Conservation (phyloP, 2,888 invertebrate species). For the Dicranocentrus wangi region DNA sequence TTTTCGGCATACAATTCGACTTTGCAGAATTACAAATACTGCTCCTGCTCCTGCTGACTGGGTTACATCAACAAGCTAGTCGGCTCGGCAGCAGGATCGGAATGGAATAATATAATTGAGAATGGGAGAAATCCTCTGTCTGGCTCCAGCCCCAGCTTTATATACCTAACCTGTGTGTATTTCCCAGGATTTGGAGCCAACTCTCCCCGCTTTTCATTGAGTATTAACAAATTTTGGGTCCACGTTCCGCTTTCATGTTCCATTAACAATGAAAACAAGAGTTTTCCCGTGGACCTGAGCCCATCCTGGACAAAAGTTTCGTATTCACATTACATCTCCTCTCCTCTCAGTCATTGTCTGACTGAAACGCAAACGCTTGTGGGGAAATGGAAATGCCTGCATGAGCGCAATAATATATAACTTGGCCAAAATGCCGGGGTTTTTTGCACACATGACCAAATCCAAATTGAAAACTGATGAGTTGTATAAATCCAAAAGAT, state of each 20-base stretch:
- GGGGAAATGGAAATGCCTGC: too few relatives aligned
- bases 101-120: too few relatives aligned
- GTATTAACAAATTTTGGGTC: conserved; percentile 18
- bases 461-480: conserved; percentile 47
- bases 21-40: too few relatives aligned
- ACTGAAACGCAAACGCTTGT: neutral
- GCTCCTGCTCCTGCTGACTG: too few relatives aligned
- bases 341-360: neutral
- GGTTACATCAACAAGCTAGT: too few relatives aligned
- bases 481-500: conserved; percentile 40
- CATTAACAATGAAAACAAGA: conserved; percentile 55
- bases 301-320: neutral
- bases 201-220: conserved; percentile 22
- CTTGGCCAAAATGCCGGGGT: too few relatives aligned
- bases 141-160: too few relatives aligned
- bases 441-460: conserved; percentile 7
- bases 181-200: neutral
- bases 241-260: conserved; percentile 41
- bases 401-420: too few relatives aligned
- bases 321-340: neutral
- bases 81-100: too few relatives aligned
- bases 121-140: too few relatives aligned
- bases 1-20: too few relatives aligned
- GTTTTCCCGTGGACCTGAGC: neutral
- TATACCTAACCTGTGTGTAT: neutral